Percentiles rank a stretch among this genome's conserved stretches.
These are phyloP conservation scores for Dinocampus coccinellae DNA, from an alignment of 2,888 invertebrate genomes.

Conservation along the genomic window DNA sequence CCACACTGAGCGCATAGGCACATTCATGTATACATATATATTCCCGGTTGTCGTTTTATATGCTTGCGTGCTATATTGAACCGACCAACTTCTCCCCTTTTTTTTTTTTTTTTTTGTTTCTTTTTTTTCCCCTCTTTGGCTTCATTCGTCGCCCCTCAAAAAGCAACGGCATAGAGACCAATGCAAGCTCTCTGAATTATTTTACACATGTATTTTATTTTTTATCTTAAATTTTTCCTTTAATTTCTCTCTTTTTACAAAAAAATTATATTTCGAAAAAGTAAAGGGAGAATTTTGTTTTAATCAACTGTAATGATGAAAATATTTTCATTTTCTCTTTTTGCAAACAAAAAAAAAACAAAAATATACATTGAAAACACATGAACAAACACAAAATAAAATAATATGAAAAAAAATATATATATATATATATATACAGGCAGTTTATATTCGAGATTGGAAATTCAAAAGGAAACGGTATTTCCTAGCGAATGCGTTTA, in stretches of 20 bases:
- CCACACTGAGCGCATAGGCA: slow-evolving; percentile 20
- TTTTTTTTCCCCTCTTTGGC: slow-evolving; percentile 43
- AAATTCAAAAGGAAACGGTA: slow-evolving; percentile 54
- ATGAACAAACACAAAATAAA: background rate
- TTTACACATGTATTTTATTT: background rate
- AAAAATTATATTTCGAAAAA: too few species aligned
- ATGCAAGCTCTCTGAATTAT: background rate
- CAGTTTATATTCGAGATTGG: background rate
- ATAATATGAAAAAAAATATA: background rate
- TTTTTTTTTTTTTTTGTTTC: too few species aligned
- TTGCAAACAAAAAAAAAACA: background rate
- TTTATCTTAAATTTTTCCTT: too few species aligned
- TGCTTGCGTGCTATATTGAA: slow-evolving; percentile 42
- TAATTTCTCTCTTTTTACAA: too few species aligned
- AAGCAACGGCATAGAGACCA: slow-evolving; percentile 28
- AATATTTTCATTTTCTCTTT: background rate
- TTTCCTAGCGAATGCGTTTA: slow-evolving; percentile 48
- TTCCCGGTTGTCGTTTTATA: slow-evolving; percentile 39
- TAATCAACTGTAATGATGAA: background rate
- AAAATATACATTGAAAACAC: too few species aligned
- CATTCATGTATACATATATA: slow-evolving; percentile 5
- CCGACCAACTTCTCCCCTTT: slow-evolving; percentile 43
- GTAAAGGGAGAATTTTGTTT: too few species aligned
- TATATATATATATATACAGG: too few species aligned
- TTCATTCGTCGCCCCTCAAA: slow-evolving; percentile 42